phyloP scores from a whole-genome alignment of 1,140 invertebrate species.

The Musca domestica region DNA sequence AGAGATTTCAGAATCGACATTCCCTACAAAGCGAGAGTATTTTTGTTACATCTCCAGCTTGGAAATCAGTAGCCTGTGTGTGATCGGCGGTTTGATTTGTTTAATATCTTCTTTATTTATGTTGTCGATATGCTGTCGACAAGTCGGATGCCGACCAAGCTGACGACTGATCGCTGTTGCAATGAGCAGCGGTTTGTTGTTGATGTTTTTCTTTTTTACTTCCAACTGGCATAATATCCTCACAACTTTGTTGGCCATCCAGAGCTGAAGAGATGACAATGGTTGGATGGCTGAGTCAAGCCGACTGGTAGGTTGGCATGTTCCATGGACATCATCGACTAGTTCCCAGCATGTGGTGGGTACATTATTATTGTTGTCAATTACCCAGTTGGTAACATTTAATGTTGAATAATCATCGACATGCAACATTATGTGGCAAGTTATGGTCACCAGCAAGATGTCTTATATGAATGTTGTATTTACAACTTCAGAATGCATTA shows the following conservation, averaged over 20 bases:
- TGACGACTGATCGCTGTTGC: background rate
- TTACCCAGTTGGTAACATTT: constrained; percentile 17
- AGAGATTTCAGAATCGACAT: too few species aligned
- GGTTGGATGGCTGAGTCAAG: background rate
- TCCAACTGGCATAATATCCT: background rate
- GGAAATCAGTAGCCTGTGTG: constrained; percentile 8
- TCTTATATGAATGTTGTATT: too few species aligned
- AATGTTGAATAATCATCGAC: constrained; percentile 14
- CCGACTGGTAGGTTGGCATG: background rate
- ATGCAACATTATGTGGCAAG: background rate
- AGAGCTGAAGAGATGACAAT: background rate
- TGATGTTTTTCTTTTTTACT: background rate
- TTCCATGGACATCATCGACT: background rate
- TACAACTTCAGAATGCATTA: too few species aligned
- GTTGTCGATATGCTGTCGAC: constrained; percentile 17
- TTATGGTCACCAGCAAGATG: too few species aligned
- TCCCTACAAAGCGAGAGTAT: too few species aligned
- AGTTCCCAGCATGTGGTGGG: constrained; percentile 11
- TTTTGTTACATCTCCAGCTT: too few species aligned
- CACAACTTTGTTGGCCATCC: background rate
- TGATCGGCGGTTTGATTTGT: constrained; percentile 14
- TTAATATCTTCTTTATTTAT: constrained; percentile 23
- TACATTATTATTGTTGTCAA: constrained; percentile 23
- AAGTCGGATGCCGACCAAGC: background rate
- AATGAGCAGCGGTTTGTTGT: background rate